Evolutionary conservation across 2,888 invertebrate genomes (phyloP), one percentile per base, ranked within the genome.

Genomic region (Melikaiella ostensackeni): DNA sequence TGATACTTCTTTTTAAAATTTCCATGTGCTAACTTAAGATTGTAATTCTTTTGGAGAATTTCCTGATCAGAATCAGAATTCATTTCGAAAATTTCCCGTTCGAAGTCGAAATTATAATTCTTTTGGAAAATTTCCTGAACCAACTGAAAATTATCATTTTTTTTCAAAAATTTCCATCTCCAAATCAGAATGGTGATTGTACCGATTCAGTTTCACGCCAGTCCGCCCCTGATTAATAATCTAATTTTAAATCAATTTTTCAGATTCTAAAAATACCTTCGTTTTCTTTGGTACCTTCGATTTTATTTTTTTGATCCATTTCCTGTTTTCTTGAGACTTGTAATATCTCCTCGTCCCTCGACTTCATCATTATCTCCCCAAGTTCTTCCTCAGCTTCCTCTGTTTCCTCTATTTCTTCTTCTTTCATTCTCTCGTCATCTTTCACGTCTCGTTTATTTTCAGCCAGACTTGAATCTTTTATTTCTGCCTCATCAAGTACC

Each of bases 301-400:
- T 24, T 46, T 27, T 46, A 24, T 46, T 24, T 66, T 66, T 66
- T 66, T 27, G 21, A 24, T 16, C 13, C 24, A 66, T 66, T 66
- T 66, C 66, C 66, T 66, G 66, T 66, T 66, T 46, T 46, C 66
- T 66, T 24, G 66, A 46, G 27, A 27, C 13, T 24, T 19, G 6
- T 21, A 66, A 24, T 66, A 66, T 27, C 66, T 66, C 3, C 38
- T 46, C 16, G 19, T 66, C 46, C 38, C 24, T 66, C 66, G 66
- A 24, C 66, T 24, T 66, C 16, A 24, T 66, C 38, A 42, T 66
- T 42, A 66, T 42, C 42, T n/a, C 21, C 42, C 6, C 24, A 24
- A 66, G 27, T 16, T 30, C 66, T 9, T 46, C 19, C 24, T 70
- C 42, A 27, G n/a, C 46, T 9, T 46, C 38, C 24, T 64, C 42